Conservation (phyloP, 2,888 invertebrate genomes). For the Heteropelma amictum region DNA sequence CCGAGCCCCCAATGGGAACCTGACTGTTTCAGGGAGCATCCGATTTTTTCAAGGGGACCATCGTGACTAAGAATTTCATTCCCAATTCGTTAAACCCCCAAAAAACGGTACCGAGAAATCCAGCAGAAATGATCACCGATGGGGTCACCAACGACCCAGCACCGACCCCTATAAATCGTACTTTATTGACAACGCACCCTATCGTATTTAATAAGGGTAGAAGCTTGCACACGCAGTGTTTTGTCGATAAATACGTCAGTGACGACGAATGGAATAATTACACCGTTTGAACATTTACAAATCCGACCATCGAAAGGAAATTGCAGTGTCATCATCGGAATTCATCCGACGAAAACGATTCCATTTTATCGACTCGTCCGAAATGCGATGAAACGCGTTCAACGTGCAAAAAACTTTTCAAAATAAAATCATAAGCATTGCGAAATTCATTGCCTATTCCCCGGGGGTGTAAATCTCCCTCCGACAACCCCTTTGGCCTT, state of each 20-base stretch:
- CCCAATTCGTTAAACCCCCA: too few species aligned
- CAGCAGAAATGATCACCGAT: constrained; percentile 1
- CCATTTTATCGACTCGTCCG: background rate
- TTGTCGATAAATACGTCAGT: constrained; percentile 16
- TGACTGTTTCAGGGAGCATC: too few species aligned
- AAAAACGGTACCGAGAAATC: background rate
- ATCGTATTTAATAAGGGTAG: background rate
- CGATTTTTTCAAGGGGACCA: too few species aligned
- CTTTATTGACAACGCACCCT: constrained; percentile 9
- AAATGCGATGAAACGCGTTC: background rate
- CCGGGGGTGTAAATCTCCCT: too few species aligned
- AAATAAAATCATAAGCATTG: too few species aligned
- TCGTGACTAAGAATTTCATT: too few species aligned
- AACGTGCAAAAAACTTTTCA: too few species aligned
- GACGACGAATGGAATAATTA: constrained; percentile 24
- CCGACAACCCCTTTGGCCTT: too few species aligned
- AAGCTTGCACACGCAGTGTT: background rate
- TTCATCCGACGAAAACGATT: background rate
- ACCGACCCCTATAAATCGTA: background rate
- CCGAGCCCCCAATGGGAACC: too few species aligned
- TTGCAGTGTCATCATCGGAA: constrained; percentile 13
- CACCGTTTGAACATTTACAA: constrained; percentile 30
- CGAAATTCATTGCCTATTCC: too few species aligned
- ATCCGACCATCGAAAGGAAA: constrained; percentile 21
- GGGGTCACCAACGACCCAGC: constrained; percentile 13